Percentiles rank a stretch among this genome's conserved stretches.
Conservation (phyloP, 1,140 invertebrate genomes). For the Monochamus saltuarius region DNA sequence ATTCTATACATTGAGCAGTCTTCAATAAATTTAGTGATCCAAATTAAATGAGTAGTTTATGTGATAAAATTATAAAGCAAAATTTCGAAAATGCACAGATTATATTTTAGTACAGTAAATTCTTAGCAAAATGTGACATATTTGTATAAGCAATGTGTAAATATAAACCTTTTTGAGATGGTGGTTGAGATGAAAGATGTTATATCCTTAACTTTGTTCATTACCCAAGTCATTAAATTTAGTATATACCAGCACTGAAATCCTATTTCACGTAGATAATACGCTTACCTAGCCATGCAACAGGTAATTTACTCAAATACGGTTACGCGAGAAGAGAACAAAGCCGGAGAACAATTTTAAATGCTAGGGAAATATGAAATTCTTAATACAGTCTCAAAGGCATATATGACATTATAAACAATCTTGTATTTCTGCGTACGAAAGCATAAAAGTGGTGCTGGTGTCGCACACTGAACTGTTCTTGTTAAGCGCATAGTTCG, state of each 20-base stretch:
- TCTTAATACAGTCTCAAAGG: slow-evolving; percentile 22
- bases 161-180: too few relatives aligned
- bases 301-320: background rate
- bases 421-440: slow-evolving; percentile 31
- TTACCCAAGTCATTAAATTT: slow-evolving; percentile 1
- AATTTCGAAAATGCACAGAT: too few relatives aligned
- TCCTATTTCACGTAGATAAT: background rate
- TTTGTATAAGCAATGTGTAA: too few relatives aligned
- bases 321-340: background rate
- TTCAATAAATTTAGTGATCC: too few relatives aligned
- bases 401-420: slow-evolving; percentile 32
- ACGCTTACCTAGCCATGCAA: background rate
- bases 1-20: too few relatives aligned
- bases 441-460: slow-evolving; percentile 25
- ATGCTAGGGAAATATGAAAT: slow-evolving; percentile 20
- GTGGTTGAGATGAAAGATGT: background rate
- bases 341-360: slow-evolving; percentile 13
- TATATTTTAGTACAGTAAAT: too few relatives aligned
- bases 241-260: background rate
- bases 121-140: too few relatives aligned
- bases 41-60: too few relatives aligned
- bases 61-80: too few relatives aligned
- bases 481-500: too few relatives aligned
- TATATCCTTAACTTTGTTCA: background rate
- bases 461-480: slow-evolving; percentile 17